Conservation (phyloP, 2,797 vertebrate species). For the Channa striata region DNA sequence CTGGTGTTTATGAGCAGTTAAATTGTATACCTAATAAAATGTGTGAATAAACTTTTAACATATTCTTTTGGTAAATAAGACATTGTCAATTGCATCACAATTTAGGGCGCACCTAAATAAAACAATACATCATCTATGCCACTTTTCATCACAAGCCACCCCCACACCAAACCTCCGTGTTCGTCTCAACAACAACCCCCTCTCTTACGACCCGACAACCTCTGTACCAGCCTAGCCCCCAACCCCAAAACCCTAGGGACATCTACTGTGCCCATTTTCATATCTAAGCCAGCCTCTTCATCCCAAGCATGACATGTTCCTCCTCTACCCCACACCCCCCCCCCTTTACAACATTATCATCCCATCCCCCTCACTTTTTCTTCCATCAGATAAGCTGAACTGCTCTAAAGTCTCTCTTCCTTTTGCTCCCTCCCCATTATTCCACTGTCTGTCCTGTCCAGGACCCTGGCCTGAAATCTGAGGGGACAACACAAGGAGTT, state of each 20-base stretch:
- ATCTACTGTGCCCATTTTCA: conserved; percentile 78
- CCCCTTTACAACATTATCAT: conserved; percentile 17
- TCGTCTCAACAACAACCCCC: conserved; percentile 25
- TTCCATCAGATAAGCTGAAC: conserved; percentile 66
- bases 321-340: conserved; percentile 7
- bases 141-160: conserved; percentile 26
- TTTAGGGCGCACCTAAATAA: background rate
- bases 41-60: background rate
- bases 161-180: conserved; percentile 24
- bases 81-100: no score
- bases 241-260: conserved; percentile 72
- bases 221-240: conserved; percentile 53
- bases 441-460: conserved; percentile 31
- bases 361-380: conserved; percentile 38
- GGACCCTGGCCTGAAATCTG: conserved; percentile 57
- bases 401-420: conserved; percentile 37
- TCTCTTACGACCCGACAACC: conserved; percentile 43
- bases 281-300: conserved; percentile 67
- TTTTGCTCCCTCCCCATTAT: conserved; percentile 20
- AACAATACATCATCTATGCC: background rate
- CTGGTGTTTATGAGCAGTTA: no score
- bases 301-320: conserved; percentile 30
- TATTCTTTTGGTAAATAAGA: background rate
- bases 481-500: conserved; percentile 56
- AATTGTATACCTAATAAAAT: no score